phyloP scores from a whole-genome alignment of 2,797 vertebrate species.

The Galagoides demidoff region DNA sequence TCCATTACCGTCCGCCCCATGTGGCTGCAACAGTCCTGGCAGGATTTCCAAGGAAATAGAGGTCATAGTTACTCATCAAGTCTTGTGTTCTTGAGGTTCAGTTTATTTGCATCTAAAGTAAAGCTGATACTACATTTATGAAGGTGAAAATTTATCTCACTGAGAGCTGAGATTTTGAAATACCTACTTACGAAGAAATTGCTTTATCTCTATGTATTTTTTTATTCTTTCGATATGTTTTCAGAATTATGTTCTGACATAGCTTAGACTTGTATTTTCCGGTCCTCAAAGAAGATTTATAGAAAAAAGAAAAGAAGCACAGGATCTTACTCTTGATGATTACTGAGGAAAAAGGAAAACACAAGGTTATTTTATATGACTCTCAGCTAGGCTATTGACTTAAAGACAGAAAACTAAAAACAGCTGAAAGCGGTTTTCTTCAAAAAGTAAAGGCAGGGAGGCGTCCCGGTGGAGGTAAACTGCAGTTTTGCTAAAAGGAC shows the following conservation, averaged over 20 bases:
- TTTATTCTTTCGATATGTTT: neutral
- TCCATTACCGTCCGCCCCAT: neutral
- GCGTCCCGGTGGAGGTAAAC: neutral
- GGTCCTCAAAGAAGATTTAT: constrained; percentile 40
- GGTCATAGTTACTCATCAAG: neutral
- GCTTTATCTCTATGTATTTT: neutral
- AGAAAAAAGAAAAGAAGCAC: neutral
- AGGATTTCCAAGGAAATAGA: neutral
- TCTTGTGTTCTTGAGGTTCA: neutral
- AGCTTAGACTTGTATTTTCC: neutral
- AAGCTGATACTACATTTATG: neutral
- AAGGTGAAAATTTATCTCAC: neutral
- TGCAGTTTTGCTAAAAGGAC: neutral
- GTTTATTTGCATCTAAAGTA: neutral
- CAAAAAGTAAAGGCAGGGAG: neutral
- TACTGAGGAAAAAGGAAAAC: constrained; percentile 45
- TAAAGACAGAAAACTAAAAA: neutral
- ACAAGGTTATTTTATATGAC: constrained; percentile 11
- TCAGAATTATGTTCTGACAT: constrained; percentile 34
- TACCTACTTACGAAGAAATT: neutral
- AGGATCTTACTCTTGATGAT: neutral
- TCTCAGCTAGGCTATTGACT: constrained; percentile 13
- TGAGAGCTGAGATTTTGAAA: constrained; percentile 29
- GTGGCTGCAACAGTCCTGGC: neutral
- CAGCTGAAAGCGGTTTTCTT: constrained; percentile 10